Conservation (phyloP, 2,888 invertebrate genomes). For the Tortricodes alternella region DNA sequence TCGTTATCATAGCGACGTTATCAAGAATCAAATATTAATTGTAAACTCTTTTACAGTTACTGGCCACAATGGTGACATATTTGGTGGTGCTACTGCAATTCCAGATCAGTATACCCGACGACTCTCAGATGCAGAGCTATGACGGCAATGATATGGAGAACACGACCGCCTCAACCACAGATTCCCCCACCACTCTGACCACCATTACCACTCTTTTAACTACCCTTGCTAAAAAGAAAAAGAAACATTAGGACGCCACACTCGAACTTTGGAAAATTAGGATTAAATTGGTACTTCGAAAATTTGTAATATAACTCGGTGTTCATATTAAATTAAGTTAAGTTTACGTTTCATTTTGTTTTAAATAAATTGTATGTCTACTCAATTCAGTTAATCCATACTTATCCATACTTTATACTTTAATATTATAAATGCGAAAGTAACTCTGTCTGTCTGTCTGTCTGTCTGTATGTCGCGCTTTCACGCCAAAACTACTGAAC, state of each 20-base stretch:
- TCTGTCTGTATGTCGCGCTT: too few species aligned
- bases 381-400: too few species aligned
- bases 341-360: too few species aligned
- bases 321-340: too few species aligned
- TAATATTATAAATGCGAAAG: too few species aligned
- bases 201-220: constrained; percentile 61
- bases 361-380: too few species aligned
- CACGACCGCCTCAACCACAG: constrained; percentile 42
- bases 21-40: not conserved
- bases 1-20: too few species aligned
- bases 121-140: constrained; percentile 43
- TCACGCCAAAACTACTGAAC: too few species aligned
- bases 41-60: constrained; percentile 69
- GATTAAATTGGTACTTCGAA: too few species aligned
- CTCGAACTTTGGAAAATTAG: not conserved
- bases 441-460: too few species aligned
- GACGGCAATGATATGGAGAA: constrained; percentile 38
- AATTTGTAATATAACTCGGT: too few species aligned
- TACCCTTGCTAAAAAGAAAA: constrained; percentile 65
- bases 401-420: too few species aligned
- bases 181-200: constrained; percentile 51
- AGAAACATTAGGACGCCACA: constrained; percentile 48
- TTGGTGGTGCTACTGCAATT: constrained; percentile 88
- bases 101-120: constrained; percentile 89
- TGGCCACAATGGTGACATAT: constrained; percentile 90